Evolutionary conservation across 2,797 vertebrate genomes (phyloP), one percentile per base, ranked within the genome.

Genomic region (Okamejei kenojei): DNA sequence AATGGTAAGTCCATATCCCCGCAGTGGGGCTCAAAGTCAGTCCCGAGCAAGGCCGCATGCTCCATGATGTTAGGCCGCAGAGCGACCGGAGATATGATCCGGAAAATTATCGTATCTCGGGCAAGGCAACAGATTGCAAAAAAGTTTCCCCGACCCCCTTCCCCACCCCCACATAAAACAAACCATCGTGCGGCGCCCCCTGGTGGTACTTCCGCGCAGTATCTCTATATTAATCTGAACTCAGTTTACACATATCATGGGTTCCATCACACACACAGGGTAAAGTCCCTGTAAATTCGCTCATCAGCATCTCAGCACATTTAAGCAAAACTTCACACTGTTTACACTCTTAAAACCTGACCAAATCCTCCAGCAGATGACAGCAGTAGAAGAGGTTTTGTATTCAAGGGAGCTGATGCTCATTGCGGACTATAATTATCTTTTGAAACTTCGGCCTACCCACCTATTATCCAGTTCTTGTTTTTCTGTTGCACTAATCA

Each of bases 291-390:
- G 29, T 86, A 86, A 63, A 86, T n/a, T 86, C 63, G 58, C 58
- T 63, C 26, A 1, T 58, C 82, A 86, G 17, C 58, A 11, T 63
- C 61, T 86, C 7, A 63, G 58, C 58, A 15, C 82, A 63, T 29
- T 1, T 61, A 63, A 86, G 54, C 58, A 86, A 29, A 61, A 32
- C 17, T 61, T 4, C 26, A 68, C 63, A 88, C 61, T 65, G 35
- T 88, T 19, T 19, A 68, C n/a, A 88, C 84, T 63, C 65, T 88
- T 88, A 88, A 45, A 88, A 88, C 84, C 61, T 32, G 84, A 63
- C 84, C 84, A 88, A 35, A 32, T 68, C 13, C 17, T 88, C 65
- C 63, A 88, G n/a, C 19, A 68, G 84, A 88, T 88, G 84, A 88
- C 84, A 88, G 84, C 84, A 65, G 61, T 19, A 88, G 61, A 68